Percentiles rank a stretch among this genome's conserved stretches.
phyloP scores from a whole-genome alignment of 1,140 invertebrate genomes.

The Rhopalosiphum maidis region DNA sequence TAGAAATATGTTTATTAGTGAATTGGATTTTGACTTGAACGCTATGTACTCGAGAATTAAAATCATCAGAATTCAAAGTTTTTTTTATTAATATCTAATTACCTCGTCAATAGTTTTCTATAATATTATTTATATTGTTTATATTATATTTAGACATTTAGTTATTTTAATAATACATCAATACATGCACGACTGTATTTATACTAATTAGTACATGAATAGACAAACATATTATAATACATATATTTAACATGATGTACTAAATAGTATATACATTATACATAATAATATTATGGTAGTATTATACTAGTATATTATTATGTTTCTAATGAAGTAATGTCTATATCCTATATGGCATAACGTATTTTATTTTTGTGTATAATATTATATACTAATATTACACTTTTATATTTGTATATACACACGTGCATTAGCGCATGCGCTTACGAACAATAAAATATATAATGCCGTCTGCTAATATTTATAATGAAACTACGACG shows the following conservation, averaged over 20 bases:
- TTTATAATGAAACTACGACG: slow-evolving; percentile 51
- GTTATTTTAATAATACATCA: slow-evolving; percentile 5
- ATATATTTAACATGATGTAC: not conserved
- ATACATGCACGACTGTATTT: not conserved
- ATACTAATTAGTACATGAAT: not conserved
- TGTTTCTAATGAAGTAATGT: not conserved
- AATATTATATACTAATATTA: not conserved
- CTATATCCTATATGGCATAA: not conserved
- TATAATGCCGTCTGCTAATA: slow-evolving; percentile 47
- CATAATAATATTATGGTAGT: not conserved
- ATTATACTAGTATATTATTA: not conserved
- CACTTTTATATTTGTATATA: not conserved
- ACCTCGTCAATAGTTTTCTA: not conserved
- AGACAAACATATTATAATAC: not conserved
- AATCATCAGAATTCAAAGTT: not conserved
- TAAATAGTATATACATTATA: not conserved
- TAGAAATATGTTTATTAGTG: not conserved
- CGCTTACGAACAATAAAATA: slow-evolving; percentile 9
- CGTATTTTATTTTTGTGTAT: not conserved
- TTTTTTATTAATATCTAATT: not conserved
- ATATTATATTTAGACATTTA: slow-evolving; percentile 38
- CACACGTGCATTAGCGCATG: not conserved
- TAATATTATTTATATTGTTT: not conserved
- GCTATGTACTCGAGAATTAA: not conserved
- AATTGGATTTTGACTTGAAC: not conserved